Percentiles rank a stretch among this genome's conserved stretches.
Evolutionary conservation across 2,113 vertebrate species (phyloP).

Genomic region (Sorex fumeus): DNA sequence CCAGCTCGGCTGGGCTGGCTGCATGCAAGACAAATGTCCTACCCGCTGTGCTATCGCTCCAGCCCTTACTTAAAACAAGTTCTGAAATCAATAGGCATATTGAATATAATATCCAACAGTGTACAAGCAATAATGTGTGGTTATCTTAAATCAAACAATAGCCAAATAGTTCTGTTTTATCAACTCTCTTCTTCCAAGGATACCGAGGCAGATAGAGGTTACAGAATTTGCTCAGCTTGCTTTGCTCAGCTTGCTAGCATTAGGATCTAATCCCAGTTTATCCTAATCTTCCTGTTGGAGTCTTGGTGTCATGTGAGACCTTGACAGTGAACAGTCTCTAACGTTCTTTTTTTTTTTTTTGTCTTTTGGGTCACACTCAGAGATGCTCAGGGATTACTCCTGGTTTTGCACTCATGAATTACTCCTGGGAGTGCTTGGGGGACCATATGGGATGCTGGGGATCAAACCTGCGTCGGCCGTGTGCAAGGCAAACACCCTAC

Average conservation of each 20-base stretch:
- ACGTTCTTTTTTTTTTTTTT: too few species aligned
- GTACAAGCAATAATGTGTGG: not conserved
- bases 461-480: too few species aligned
- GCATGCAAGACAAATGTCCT: too few species aligned
- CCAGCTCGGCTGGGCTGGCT: too few species aligned
- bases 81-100: not conserved
- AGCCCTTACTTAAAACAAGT: not conserved
- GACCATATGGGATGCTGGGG: too few species aligned
- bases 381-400: too few species aligned
- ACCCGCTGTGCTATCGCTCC: too few species aligned
- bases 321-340: not conserved
- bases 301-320: not conserved
- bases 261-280: not conserved
- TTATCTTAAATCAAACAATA: not conserved
- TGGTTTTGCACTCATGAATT: too few species aligned
- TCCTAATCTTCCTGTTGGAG: not conserved
- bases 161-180: not conserved
- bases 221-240: not conserved
- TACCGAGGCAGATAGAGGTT: not conserved
- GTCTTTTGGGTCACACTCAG: too few species aligned
- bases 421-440: too few species aligned
- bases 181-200: not conserved
- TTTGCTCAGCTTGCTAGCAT: constrained; percentile 1
- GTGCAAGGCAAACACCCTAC: too few species aligned
- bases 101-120: not conserved